Conservation (phyloP, 2,113 vertebrate genomes). For the Symphodus melops region DNA sequence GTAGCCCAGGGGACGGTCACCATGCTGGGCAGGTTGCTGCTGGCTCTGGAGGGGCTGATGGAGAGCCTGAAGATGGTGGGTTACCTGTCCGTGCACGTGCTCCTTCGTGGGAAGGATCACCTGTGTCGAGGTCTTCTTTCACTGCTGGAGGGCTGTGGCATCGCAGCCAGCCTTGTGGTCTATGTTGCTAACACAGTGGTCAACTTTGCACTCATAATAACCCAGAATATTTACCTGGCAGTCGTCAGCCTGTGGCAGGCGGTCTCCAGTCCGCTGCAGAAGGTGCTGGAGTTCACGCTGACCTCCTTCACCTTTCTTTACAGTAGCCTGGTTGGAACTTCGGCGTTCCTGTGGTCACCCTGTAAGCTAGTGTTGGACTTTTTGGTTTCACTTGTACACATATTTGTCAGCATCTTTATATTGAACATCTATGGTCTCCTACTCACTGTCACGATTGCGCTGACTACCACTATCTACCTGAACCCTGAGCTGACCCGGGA, state of each 20-base stretch:
- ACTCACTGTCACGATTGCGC: conserved; percentile 83
- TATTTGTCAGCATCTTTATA: conserved; percentile 87
- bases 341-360: conserved; percentile 92
- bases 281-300: conserved; percentile 83
- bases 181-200: conserved; percentile 92
- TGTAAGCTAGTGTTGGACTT: conserved; percentile 88
- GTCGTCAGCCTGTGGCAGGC: conserved; percentile 85
- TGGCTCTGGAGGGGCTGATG: conserved; percentile 82
- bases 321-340: conserved; percentile 87
- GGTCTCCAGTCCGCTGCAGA: conserved; percentile 80
- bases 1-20: conserved; percentile 69
- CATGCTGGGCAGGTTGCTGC: conserved; percentile 72
- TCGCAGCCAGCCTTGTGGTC: conserved; percentile 87
- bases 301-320: conserved; percentile 88
- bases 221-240: conserved; percentile 87
- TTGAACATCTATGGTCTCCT: conserved; percentile 88
- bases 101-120: conserved; percentile 87
- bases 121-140: conserved; percentile 85
- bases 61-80: conserved; percentile 91
- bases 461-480: conserved; percentile 74
- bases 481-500: conserved; percentile 83
- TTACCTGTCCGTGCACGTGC: conserved; percentile 87
- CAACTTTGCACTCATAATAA: conserved; percentile 89
- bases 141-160: conserved; percentile 85
- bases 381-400: conserved; percentile 79